Base-by-base conservation (phyloP, 2,113 vertebrate genomes). In the Spea bombifrons region DNA sequence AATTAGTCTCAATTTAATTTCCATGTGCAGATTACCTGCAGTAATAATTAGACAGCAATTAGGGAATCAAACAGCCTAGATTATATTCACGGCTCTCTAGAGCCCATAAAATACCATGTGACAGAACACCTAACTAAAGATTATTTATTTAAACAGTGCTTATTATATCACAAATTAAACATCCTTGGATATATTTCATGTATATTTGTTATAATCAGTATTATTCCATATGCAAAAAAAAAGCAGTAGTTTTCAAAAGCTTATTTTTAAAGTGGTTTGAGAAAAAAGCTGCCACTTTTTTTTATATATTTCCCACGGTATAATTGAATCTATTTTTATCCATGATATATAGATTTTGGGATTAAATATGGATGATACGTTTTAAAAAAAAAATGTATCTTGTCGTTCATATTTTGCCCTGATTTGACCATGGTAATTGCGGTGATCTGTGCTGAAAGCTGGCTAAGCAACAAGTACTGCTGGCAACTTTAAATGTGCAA, bases 1-100 rank as follows among this genome's bases (percentile, higher is more conserved):
- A 70, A 70, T 6, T n/a, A n/a, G 52, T 76, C 74, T 43, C 13
- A 59, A 12, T 76, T 59, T 76, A 76, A 66, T 49, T 76, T n/a
- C 5, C 52, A 76, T 55, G 43, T 68, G 52, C 43, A 46, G 65
- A 76, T 53, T 66, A 76, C 74, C 74, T 76, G 65, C 52, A 76
- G 65, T 69, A 76, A 76, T 76, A 76, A 76, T 76, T 69, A 76
- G 55, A 53, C 12, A 76, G 69, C 66, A 76, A 69, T 76, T 76
- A 76, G 65, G 16, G 52, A 48, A 68, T 52, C 66, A 45, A 69
- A 69, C 44, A 66, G 53, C 66, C 55, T 15, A 57, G 46, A 76
- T 68, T 66, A 76, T 59, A 68, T 68, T 69, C 50, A 10, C 15
- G 12, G 63, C 57, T 76, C 66, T 76, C 66, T 16, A 30, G 75